These are phyloP conservation scores for Gila robusta DNA, from an alignment of 2,797 vertebrate species.

Conservation along the genomic window DNA sequence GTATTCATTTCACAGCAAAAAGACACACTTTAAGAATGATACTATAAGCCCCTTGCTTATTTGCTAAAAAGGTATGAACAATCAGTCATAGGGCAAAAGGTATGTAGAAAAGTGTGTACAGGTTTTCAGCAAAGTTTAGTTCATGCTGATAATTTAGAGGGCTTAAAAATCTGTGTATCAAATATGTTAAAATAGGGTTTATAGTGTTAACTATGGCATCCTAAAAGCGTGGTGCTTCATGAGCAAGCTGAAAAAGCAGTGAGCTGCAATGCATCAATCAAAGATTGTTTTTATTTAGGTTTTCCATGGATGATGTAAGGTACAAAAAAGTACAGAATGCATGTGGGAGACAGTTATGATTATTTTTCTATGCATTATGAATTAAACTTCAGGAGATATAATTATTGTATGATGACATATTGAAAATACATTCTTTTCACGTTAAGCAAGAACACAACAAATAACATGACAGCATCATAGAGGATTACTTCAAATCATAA, in stretches of 20 bases:
- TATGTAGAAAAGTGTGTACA: background rate
- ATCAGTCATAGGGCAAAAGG: background rate
- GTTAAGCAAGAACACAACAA: background rate
- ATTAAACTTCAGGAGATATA: slow-evolving; percentile 20
- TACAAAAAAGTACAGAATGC: background rate
- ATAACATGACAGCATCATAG: background rate
- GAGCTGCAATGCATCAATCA: background rate
- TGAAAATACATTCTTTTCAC: background rate
- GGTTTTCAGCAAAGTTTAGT: background rate
- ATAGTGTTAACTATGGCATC: background rate
- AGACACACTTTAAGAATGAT: background rate
- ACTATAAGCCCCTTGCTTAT: background rate
- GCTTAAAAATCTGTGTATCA: background rate
- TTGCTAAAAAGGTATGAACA: background rate
- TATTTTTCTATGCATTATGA: slow-evolving; percentile 10
- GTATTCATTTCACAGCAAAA: background rate
- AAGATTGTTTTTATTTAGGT: background rate
- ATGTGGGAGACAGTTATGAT: background rate
- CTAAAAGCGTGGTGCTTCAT: background rate
- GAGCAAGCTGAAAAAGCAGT: background rate
- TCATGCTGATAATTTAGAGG: background rate
- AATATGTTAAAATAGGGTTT: background rate
- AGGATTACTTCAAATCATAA: slow-evolving; percentile 14
- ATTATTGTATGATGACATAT: background rate
- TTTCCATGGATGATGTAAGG: background rate